These are phyloP conservation scores for Acipenser ruthenus DNA, from an alignment of 2,797 vertebrate genomes.

Conservation along the genomic window DNA sequence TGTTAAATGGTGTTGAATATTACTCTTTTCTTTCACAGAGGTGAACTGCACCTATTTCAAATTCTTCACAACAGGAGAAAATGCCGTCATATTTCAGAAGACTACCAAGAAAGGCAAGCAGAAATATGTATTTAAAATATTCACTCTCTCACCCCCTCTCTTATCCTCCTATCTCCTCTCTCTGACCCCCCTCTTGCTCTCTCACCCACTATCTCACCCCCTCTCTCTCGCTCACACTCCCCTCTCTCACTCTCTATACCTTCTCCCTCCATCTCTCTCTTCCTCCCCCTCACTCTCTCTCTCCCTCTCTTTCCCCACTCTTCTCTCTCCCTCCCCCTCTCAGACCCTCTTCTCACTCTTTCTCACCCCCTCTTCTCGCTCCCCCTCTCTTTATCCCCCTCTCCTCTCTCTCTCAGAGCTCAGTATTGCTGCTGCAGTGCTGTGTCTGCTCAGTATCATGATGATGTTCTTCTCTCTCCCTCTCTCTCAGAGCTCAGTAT, in stretches of 20 bases:
- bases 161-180: neutral
- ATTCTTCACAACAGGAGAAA: slow-evolving; percentile 85
- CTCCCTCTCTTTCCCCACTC: too few relatives aligned
- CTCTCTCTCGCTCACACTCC: neutral
- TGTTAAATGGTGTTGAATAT: too few relatives aligned
- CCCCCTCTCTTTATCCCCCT: slow-evolving; percentile 15
- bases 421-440: slow-evolving; percentile 64
- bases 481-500: slow-evolving; percentile 61
- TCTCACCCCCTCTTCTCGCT: slow-evolving; percentile 9
- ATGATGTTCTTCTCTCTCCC: slow-evolving; percentile 58
- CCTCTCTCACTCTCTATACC: neutral
- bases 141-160: slow-evolving; percentile 3
- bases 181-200: slow-evolving; percentile 30
- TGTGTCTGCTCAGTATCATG: slow-evolving; percentile 70
- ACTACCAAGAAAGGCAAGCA: slow-evolving; percentile 74
- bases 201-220: slow-evolving; percentile 10
- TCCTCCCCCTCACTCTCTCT: neutral
- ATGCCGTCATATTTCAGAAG: slow-evolving; percentile 77
- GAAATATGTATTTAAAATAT: slow-evolving; percentile 27
- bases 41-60: slow-evolving; percentile 86
- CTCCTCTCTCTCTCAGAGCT: slow-evolving; percentile 60
- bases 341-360: neutral
- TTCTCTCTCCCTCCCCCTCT: neutral
- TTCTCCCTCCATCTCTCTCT: slow-evolving; percentile 22
- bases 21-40: slow-evolving; percentile 48